Base-by-base conservation (phyloP, 2,113 vertebrate species). In the Circaetus gallicus region DNA sequence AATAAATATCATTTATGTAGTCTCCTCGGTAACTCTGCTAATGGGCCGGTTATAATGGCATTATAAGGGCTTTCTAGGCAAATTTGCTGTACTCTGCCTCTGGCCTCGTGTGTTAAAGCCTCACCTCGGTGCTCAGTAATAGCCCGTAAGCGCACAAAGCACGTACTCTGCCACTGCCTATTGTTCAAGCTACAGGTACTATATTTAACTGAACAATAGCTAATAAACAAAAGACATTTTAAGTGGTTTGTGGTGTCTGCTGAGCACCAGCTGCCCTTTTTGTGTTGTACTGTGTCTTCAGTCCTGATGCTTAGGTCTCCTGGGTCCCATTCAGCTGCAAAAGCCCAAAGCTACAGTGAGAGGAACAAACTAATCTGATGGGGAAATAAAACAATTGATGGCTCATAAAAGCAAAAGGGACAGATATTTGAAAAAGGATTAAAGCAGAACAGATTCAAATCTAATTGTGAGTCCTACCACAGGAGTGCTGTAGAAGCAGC, bases 161-260 rank as follows among this genome's bases (percentile, higher is more conserved):
- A 45, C 11, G 8, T 38, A 17, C 73, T 31, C 70, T 90, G 70
- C 43, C 55, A 7, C 63, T 71, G 72, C 55, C 65, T 45, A 3
- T 79, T 85, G 81, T 61, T 91, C 65, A 3, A 20, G 21, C 65
- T 76, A 24, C 85, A 88, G 92, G 62, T 86, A 19, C 78, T 73
- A 72, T 66, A 86, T 87, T 95, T 69, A 94, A 70, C 85, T 22
- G 36, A 92, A 90, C 74, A 90, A 96, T 16, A 81, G 74, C 70
- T 92, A 73, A 91, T 83, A 90, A 96, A 96, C 84, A 90, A 87
- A 91, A 82, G 81, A 34, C 20, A 12, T 90, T 93, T 95, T 43
- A 86, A 94, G 82, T 93, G 87, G 74, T 63, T 88, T 72, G 58
- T 32, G 74, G 62, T 69, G 66, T 80, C 82, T 82, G 78, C 58